Percentiles rank a stretch among this genome's conserved stretches.
Evolutionary conservation across 2,113 vertebrate genomes (phyloP).

Genomic region (Tenebrosternarchus preto): DNA sequence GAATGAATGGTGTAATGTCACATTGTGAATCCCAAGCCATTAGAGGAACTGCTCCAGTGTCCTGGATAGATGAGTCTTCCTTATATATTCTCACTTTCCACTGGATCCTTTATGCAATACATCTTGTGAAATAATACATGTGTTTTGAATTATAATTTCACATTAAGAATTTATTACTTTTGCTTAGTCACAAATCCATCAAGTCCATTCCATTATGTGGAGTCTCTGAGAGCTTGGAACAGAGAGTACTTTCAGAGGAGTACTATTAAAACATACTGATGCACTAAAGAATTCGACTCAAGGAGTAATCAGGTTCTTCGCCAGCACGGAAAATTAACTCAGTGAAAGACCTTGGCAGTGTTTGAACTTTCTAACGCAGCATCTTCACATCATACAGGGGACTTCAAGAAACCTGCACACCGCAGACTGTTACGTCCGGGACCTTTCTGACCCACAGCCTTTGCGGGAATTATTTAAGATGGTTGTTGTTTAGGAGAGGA

Average conservation of each 20-base stretch:
- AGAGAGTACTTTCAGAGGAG: slow-evolving; percentile 49
- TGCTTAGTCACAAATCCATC: slow-evolving; percentile 59
- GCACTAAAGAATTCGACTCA: slow-evolving; percentile 59
- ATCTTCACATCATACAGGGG: slow-evolving; percentile 49
- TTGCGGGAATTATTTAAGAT: too few species aligned
- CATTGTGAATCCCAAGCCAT: too few species aligned
- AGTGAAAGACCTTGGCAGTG: slow-evolving; percentile 34
- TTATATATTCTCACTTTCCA: neutral
- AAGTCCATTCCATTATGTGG: slow-evolving; percentile 46
- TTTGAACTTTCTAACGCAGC: slow-evolving; percentile 52
- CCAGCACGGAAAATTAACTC: slow-evolving; percentile 62
- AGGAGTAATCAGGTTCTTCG: slow-evolving; percentile 60
- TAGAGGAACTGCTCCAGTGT: too few species aligned
- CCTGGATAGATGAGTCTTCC: slow-evolving; percentile 38
- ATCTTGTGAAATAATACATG: slow-evolving; percentile 54
- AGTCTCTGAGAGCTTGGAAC: slow-evolving; percentile 45
- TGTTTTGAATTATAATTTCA: slow-evolving; percentile 67
- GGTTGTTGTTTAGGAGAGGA: too few species aligned
- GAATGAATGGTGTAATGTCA: too few species aligned
- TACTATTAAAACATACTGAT: slow-evolving; percentile 57
- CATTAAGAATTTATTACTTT: slow-evolving; percentile 65
- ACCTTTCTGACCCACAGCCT: too few species aligned
- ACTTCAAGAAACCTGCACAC: neutral
- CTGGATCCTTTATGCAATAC: slow-evolving; percentile 14
- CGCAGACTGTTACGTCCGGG: slow-evolving; percentile 39